Evolutionary conservation across 1,140 invertebrate genomes (phyloP), one percentile per base, ranked within the genome.

Genomic region (Colletes latitarsis): DNA sequence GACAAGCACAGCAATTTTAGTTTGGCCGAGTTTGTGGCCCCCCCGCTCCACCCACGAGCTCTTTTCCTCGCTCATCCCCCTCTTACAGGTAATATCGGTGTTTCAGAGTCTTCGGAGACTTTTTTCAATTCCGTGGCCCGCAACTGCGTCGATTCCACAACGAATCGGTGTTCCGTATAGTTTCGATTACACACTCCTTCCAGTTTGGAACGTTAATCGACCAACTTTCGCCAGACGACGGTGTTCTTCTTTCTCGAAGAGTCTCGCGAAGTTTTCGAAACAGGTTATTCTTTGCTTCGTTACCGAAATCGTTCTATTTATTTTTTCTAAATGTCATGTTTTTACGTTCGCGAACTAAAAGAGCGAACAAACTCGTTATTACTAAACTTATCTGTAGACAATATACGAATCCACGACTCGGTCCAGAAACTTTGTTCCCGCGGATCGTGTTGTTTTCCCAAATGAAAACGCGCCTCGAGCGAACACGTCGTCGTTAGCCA

Each of bases 1-100:
- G 82, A 86, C 84, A 82, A 83, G 83, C 88, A 58, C 57, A 67
- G 82, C 81, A 86, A 88, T 88, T 89, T 82, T 82, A 84, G 80
- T 88, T 86, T 86, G 85, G 66, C 86, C 88, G 82, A 88, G 85
- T 87, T 88, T 60, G 55, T 2, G 12, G 30, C 5, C 4, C 15
- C n/a, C 6, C 15, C 19, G 0, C 4, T 3, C 46, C 21, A 5
- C 1, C 3, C 0, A 10, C 19, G 21, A 19, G 60, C 17, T 14
- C 12, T 60, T 60, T 75, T 75, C 41, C 71, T 14, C 41, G 15
- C 21, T 10, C 30, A 8, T 12, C 6, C 39, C 15, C 14, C 39
- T 66, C 17, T 43, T 49, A 49, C 62, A 58, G 77, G 62, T 58
- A 58, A 74, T 66, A 49, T 49, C 52, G 41, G 9, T 58, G 77